These are phyloP conservation scores for Leucoptera coffeella DNA, from an alignment of 2,888 invertebrate species.

Conservation along the genomic window DNA sequence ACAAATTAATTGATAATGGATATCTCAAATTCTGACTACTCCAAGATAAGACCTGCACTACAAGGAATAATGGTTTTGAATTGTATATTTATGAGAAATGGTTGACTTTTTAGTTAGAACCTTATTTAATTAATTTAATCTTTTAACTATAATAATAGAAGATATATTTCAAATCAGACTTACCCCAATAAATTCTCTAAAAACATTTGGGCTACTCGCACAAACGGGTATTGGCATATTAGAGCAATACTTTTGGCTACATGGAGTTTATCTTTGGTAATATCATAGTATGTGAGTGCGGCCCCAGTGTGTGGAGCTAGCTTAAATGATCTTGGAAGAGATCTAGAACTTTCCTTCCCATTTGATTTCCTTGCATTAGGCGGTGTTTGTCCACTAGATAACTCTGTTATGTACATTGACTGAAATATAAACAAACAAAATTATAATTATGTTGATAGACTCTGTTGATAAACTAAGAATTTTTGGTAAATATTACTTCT, in stretches of 20 bases:
- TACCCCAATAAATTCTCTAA: slow-evolving; percentile 82
- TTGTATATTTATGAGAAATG: too few species aligned
- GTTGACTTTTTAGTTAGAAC: too few species aligned
- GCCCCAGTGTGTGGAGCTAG: slow-evolving; percentile 71
- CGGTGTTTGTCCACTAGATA: slow-evolving; percentile 73
- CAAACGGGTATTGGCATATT: slow-evolving; percentile 86
- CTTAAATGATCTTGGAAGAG: slow-evolving; percentile 85
- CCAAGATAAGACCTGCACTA: too few species aligned
- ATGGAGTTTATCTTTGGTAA: slow-evolving; percentile 87
- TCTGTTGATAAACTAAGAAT: too few species aligned
- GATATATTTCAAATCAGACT: too few species aligned
- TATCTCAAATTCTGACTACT: too few species aligned
- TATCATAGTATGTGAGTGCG: slow-evolving; percentile 84
- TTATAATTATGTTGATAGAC: background rate
- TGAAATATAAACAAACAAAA: slow-evolving; percentile 20
- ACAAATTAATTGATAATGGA: too few species aligned
- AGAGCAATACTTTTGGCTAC: slow-evolving; percentile 94
- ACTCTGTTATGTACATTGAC: slow-evolving; percentile 86
- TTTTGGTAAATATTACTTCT: too few species aligned
- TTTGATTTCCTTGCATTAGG: slow-evolving; percentile 53
- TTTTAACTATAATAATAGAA: too few species aligned
- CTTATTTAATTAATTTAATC: too few species aligned
- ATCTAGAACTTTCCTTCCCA: slow-evolving; percentile 70
- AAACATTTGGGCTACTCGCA: slow-evolving; percentile 80
- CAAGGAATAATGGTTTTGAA: too few species aligned